A percentile compares a stretch with the other conserved stretches of the same genome.
Evolutionary conservation across 2,797 vertebrate species (phyloP).

Genomic region (Poecile montanus): DNA sequence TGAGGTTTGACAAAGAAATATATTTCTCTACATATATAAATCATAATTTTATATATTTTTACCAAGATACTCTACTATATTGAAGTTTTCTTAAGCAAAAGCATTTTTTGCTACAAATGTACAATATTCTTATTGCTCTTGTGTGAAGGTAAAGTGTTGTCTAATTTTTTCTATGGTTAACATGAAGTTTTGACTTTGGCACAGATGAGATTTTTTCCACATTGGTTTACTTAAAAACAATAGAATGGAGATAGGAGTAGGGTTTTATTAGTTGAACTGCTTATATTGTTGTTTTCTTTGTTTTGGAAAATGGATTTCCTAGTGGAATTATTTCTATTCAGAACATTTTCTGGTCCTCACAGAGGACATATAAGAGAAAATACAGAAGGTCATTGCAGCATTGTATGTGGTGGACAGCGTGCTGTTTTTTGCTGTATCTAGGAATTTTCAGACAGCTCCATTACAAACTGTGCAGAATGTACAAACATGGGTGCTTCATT

Average conservation of each 20-base stretch:
- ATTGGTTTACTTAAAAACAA: not conserved
- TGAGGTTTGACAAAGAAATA: not conserved
- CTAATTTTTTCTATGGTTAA: constrained; percentile 14
- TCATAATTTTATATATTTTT: not conserved
- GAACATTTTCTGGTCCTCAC: constrained; percentile 27
- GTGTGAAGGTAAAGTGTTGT: not conserved
- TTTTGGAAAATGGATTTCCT: not conserved
- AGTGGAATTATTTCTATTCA: not conserved
- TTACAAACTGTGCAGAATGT: not conserved
- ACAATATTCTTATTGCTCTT: not conserved
- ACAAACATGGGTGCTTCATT: constrained; percentile 20
- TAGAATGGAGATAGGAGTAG: not conserved
- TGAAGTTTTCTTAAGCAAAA: not conserved
- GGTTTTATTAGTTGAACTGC: not conserved
- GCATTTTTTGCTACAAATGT: constrained; percentile 17
- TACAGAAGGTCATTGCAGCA: constrained; percentile 16
- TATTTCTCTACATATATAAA: not conserved
- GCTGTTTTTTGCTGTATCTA: constrained; percentile 3
- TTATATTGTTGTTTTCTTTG: not conserved
- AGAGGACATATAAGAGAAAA: constrained; percentile 31
- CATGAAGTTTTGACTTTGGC: not conserved
- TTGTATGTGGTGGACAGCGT: not conserved
- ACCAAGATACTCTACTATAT: not conserved
- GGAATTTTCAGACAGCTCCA: constrained; percentile 20
- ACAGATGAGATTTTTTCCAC: not conserved